phyloP scores from a whole-genome alignment of 2,113 vertebrate species.

The Embiotoca jacksoni region DNA sequence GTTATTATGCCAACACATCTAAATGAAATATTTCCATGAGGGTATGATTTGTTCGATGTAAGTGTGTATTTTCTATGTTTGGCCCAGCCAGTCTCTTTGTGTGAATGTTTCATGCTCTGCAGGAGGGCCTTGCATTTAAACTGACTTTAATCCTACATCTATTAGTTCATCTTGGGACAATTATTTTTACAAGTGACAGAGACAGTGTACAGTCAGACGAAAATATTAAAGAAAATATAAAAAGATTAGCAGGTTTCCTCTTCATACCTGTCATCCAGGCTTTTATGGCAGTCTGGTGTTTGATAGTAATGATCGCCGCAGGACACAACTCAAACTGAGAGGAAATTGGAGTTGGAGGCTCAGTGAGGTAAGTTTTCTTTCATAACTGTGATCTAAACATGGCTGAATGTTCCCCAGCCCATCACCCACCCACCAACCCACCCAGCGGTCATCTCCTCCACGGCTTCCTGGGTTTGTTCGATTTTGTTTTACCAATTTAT shows the following conservation, averaged over 20 bases:
- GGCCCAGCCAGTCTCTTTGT: not conserved
- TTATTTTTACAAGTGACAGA: conserved; percentile 23
- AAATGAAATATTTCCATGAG: not conserved
- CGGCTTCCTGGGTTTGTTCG: not conserved
- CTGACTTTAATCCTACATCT: not conserved
- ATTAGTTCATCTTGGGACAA: conserved; percentile 10
- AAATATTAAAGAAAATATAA: conserved; percentile 8
- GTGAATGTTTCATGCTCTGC: too few relatives aligned
- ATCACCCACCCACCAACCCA: not conserved
- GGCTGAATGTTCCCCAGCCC: conserved; percentile 13
- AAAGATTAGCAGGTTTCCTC: conserved; percentile 24
- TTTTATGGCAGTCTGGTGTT: not conserved
- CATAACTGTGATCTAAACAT: conserved; percentile 24
- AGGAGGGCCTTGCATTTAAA: not conserved
- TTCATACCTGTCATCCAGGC: not conserved
- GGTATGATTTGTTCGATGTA: not conserved
- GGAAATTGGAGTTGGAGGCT: conserved; percentile 55
- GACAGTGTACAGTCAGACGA: not conserved
- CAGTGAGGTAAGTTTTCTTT: conserved; percentile 45
- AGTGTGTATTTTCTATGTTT: not conserved
- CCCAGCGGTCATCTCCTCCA: not conserved
- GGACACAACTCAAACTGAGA: conserved; percentile 15
- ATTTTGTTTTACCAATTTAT: not conserved
- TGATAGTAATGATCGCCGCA: conserved; percentile 15
- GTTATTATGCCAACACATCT: not conserved